Evolutionary conservation across 1,140 invertebrate genomes (phyloP).

Genomic region (Daktulosphaira vitifoliae): DNA sequence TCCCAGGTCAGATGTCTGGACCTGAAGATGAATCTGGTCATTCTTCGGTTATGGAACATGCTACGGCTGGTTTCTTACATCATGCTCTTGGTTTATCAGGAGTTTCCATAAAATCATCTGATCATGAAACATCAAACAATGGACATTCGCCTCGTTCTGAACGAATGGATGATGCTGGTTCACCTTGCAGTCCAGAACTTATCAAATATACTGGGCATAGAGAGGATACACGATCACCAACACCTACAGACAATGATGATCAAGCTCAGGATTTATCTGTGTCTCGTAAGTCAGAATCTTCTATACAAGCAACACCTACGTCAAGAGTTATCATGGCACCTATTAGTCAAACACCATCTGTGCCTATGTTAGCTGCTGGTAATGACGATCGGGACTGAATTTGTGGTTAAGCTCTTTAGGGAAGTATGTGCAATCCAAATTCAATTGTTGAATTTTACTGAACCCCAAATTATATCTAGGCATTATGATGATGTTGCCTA

Average conservation of each 20-base stretch:
- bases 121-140: slow-evolving; percentile 1
- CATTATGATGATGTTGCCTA: not conserved
- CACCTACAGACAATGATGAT: slow-evolving; percentile 39
- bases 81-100: slow-evolving; percentile 37
- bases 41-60: slow-evolving; percentile 39
- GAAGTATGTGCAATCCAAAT: slow-evolving; percentile 30
- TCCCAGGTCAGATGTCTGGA: slow-evolving; percentile 35
- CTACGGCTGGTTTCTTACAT: slow-evolving; percentile 37
- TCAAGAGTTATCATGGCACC: slow-evolving; percentile 42
- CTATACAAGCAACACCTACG: slow-evolving; percentile 34
- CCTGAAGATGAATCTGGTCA: slow-evolving; percentile 37
- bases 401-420: slow-evolving; percentile 1
- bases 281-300: slow-evolving; percentile 40
- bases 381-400: slow-evolving; percentile 35
- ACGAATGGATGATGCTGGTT: slow-evolving; percentile 38
- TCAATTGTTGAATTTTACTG: slow-evolving; percentile 25
- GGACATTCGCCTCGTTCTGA: slow-evolving; percentile 35
- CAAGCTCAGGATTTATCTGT: slow-evolving; percentile 49
- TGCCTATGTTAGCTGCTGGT: slow-evolving; percentile 37
- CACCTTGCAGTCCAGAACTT: slow-evolving; percentile 41
- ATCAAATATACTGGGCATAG: slow-evolving; percentile 39
- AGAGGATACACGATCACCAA: slow-evolving; percentile 27
- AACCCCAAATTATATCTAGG: slow-evolving; percentile 21
- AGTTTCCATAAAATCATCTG: slow-evolving; percentile 10
- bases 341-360: slow-evolving; percentile 38